Evolutionary conservation across 2,888 invertebrate genomes (phyloP).

Genomic region (Trichacis sp.): DNA sequence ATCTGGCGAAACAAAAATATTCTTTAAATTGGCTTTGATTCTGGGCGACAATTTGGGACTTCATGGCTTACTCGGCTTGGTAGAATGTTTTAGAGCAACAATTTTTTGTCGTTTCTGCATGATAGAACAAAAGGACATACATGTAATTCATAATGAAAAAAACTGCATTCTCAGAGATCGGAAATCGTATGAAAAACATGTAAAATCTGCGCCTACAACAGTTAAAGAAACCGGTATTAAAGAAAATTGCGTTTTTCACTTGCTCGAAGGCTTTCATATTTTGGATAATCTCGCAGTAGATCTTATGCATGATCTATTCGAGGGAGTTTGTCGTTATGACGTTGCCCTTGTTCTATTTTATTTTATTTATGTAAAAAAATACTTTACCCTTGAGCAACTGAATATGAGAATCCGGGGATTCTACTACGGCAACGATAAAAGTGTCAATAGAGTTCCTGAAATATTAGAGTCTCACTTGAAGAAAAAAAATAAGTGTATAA

Average conservation of each 20-base stretch:
- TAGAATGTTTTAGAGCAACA: conserved; percentile 31
- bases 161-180: background rate
- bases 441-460: conserved; percentile 29
- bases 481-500: conserved; percentile 19
- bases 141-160: conserved; percentile 9
- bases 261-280: conserved; percentile 28
- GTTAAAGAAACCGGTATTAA: conserved; percentile 36
- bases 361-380: conserved; percentile 27
- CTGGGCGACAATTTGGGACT: conserved; percentile 37
- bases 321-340: conserved; percentile 38
- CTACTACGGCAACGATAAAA: conserved; percentile 32
- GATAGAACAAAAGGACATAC: conserved; percentile 17
- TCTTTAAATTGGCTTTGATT: conserved; percentile 34
- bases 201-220: no score
- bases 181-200: conserved; percentile 13
- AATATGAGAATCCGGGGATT: conserved; percentile 34
- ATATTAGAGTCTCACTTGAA: conserved; percentile 17
- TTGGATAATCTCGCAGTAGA: conserved; percentile 34
- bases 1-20: conserved; percentile 13
- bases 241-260: conserved; percentile 24
- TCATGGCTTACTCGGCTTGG: conserved; percentile 13
- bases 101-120: conserved; percentile 42
- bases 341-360: conserved; percentile 23
- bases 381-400: conserved; percentile 27
- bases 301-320: conserved; percentile 38